Evolutionary conservation across 2,797 vertebrate genomes (phyloP), one percentile per base, ranked within the genome.

Genomic region (Eulemur albifrons): DNA sequence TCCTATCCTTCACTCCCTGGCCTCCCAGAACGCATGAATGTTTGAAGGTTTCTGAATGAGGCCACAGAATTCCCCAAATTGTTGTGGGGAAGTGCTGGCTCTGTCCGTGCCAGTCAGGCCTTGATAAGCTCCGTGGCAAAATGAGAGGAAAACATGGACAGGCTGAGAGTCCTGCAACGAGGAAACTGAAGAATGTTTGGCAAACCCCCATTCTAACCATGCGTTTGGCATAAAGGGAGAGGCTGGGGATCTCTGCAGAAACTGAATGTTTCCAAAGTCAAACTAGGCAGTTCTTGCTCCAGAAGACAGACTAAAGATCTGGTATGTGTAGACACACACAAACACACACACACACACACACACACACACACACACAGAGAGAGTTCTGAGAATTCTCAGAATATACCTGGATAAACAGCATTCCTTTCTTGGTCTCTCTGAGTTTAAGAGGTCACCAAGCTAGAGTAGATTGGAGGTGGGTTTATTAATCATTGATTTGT

Each of bases 11-110:
- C 59, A 32, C 21, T 83, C 25, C 13, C 40, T 30, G 6, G 52
- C 27, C 25, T 79, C 32, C 35, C 23, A 54, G 72, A 85, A 77
- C 8, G 30, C 3, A 4, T 4, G 14, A 32, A 45, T 67, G 12
- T 88, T 96, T 95, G 76, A 48, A 40, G 30, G 11, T 73, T 95
- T 94, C 86, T 85, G 9, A 83, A 43, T 70, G 43, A 92, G 21
- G 52, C 43, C 50, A 69, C 43, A 91, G 76, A 70, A 93, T 85
- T 85, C 57, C 40, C 38, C 32, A 70, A 81, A 94, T 89, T 43
- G 30, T 30, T 96, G 27, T 90, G 76, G 63, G 63, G 23, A 73
- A 76, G 14, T 8, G 4, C n/a, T 40, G 15, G 21, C 40, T 95
- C 30, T 69, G 14, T 23, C 54, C 35, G 77, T 82, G 61, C n/a